Percentiles rank a stretch among this genome's conserved stretches.
phyloP scores from a whole-genome alignment of 2,797 vertebrate species.

The Thaleichthys pacificus region DNA sequence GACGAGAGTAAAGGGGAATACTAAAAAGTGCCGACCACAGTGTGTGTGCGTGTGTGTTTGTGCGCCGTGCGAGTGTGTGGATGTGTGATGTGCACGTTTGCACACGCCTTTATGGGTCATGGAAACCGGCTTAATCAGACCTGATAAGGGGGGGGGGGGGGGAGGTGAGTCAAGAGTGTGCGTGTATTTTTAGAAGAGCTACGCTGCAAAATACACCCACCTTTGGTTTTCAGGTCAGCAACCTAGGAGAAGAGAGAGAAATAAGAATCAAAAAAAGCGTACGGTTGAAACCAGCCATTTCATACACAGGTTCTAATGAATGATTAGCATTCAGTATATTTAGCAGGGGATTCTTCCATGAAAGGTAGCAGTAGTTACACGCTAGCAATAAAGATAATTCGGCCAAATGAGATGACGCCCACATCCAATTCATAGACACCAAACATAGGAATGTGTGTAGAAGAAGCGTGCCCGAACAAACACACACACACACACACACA shows the following conservation, averaged over 20 bases:
- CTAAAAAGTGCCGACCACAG: no score
- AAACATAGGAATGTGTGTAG: no score
- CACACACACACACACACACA: neutral
- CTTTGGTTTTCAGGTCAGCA: constrained; percentile 98
- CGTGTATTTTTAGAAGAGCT: constrained; percentile 29
- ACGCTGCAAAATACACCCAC: constrained; percentile 71
- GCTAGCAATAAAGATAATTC: no score
- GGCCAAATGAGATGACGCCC: neutral
- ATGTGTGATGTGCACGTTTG: neutral
- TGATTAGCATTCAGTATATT: neutral
- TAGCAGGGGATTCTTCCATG: neutral
- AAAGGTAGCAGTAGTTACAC: neutral
- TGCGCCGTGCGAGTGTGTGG: no score
- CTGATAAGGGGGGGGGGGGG: constrained; percentile 30
- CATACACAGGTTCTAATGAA: neutral
- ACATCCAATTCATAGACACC: neutral
- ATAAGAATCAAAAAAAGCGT: constrained; percentile 15
- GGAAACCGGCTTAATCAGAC: constrained; percentile 42
- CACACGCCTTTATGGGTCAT: constrained; percentile 28
- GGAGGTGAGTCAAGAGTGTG: neutral
- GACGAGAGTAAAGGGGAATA: no score
- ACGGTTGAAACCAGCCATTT: neutral
- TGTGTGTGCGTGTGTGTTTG: no score
- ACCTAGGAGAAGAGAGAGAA: constrained; percentile 71
- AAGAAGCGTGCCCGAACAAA: neutral